A percentile compares a stretch with the other conserved stretches of the same genome.
Conservation (phyloP, 2,797 vertebrate species). For the Gymnocypris eckloni region DNA sequence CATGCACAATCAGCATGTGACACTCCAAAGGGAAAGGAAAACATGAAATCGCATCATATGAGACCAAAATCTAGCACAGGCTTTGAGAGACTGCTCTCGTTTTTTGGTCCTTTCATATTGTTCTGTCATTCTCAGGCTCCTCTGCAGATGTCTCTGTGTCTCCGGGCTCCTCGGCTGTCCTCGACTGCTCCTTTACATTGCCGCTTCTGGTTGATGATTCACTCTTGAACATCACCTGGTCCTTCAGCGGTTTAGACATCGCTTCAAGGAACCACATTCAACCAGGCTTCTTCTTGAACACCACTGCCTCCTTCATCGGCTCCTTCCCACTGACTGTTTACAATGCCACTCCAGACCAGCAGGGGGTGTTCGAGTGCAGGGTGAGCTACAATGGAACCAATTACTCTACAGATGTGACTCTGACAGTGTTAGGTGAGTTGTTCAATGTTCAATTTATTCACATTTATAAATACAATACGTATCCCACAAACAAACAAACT, state of each 20-base stretch:
- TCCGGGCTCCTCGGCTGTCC: slow-evolving; percentile 61
- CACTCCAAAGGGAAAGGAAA: too few relatives aligned
- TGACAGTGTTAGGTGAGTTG: slow-evolving; percentile 81
- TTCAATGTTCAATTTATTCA: neutral
- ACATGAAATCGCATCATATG: too few relatives aligned
- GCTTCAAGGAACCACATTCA: slow-evolving; percentile 63
- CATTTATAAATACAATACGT: neutral
- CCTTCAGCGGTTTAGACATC: slow-evolving; percentile 62
- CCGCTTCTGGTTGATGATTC: slow-evolving; percentile 48
- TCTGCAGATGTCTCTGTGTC: slow-evolving; percentile 64
- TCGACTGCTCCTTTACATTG: slow-evolving; percentile 70
- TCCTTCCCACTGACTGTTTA: slow-evolving; percentile 73
- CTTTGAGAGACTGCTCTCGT: neutral
- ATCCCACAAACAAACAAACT: neutral
- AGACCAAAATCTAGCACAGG: neutral
- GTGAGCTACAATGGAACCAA: slow-evolving; percentile 76
- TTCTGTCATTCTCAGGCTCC: slow-evolving; percentile 61
- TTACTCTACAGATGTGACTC: slow-evolving; percentile 70
- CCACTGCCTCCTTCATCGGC: slow-evolving; percentile 60
- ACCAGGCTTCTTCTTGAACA: slow-evolving; percentile 70
- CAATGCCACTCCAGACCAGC: slow-evolving; percentile 62
- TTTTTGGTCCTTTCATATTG: neutral
- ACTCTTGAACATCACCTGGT: slow-evolving; percentile 71
- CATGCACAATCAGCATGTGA: too few relatives aligned
- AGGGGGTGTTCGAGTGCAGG: slow-evolving; percentile 79